Percentiles rank a stretch among this genome's conserved stretches.
Evolutionary conservation across 2,113 vertebrate species (phyloP).

Genomic region (Hoplias malabaricus): DNA sequence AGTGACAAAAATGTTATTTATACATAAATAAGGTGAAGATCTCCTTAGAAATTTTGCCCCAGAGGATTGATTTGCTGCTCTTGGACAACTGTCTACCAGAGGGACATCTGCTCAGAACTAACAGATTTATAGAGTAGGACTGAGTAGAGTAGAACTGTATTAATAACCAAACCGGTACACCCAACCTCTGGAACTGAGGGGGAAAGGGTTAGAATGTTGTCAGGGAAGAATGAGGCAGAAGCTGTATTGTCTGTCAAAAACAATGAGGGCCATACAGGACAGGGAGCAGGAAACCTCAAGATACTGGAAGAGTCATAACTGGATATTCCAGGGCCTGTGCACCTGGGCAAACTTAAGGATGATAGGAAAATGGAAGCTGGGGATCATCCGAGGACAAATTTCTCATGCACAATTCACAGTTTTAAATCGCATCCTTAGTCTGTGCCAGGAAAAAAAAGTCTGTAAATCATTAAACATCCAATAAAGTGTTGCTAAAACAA

Average conservation of each 20-base stretch:
- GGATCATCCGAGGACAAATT: slow-evolving; percentile 2
- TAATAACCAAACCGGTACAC: slow-evolving; percentile 2
- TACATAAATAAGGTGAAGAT: background rate
- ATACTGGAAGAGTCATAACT: slow-evolving; percentile 14
- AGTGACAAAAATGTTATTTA: background rate
- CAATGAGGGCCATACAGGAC: background rate
- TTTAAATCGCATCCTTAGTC: slow-evolving; percentile 24
- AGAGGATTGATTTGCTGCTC: background rate
- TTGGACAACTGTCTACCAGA: slow-evolving; percentile 23
- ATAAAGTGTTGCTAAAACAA: background rate
- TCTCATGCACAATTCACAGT: background rate
- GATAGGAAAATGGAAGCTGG: background rate
- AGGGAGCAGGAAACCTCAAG: background rate
- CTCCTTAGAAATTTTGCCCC: background rate
- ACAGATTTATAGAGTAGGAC: slow-evolving; percentile 12
- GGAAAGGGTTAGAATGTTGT: background rate
- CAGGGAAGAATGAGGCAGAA: slow-evolving; percentile 19
- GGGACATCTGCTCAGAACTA: background rate
- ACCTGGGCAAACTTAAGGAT: slow-evolving; percentile 7
- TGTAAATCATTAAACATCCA: background rate
- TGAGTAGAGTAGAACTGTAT: too few species aligned
- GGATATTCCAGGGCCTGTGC: background rate
- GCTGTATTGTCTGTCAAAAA: background rate
- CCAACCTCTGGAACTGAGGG: background rate
- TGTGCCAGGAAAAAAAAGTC: background rate